Percentiles rank a stretch among this genome's conserved stretches.
phyloP scores from a whole-genome alignment of 64 coral and sea anemone genomes.

The Platygyra sinensis region DNA sequence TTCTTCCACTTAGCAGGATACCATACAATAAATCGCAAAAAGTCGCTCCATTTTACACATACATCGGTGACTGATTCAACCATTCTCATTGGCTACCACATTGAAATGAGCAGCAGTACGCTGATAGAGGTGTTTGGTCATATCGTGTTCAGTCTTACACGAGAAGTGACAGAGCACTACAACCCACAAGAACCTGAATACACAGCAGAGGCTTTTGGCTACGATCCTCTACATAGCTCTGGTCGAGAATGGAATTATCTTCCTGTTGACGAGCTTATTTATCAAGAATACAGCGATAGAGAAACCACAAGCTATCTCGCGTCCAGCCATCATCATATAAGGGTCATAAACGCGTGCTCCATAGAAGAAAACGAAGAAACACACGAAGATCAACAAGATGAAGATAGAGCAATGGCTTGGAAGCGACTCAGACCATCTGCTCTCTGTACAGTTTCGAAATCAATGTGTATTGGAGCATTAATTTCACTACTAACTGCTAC shows the following conservation, averaged over 20 bases:
- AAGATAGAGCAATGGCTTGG: slow-evolving; percentile 1
- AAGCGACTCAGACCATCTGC: slow-evolving; percentile 4
- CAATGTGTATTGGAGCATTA: slow-evolving; percentile 1
- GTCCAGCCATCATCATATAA: neutral
- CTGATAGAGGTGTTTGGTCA: slow-evolving; percentile 10
- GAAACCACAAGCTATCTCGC: neutral
- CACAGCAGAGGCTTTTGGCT: slow-evolving; percentile 6
- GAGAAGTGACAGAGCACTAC: slow-evolving; percentile 4
- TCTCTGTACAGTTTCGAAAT: neutral
- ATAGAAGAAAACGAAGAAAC: neutral
- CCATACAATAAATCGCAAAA: no score
- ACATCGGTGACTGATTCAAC: no score
- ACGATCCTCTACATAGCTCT: slow-evolving; percentile 1
- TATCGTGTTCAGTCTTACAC: neutral
- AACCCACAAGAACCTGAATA: slow-evolving; percentile 16
- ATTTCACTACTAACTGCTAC: neutral
- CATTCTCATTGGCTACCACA: neutral
- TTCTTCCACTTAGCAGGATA: no score
- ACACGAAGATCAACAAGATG: neutral
- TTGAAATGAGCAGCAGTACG: neutral
- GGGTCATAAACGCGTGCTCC: neutral
- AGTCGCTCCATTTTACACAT: no score
- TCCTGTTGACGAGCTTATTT: slow-evolving; percentile 16
- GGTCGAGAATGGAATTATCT: slow-evolving; percentile 8
- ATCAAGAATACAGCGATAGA: slow-evolving; percentile 7